phyloP scores from a whole-genome alignment of 2,888 invertebrate species.

The Lissocephala sabroskyi region DNA sequence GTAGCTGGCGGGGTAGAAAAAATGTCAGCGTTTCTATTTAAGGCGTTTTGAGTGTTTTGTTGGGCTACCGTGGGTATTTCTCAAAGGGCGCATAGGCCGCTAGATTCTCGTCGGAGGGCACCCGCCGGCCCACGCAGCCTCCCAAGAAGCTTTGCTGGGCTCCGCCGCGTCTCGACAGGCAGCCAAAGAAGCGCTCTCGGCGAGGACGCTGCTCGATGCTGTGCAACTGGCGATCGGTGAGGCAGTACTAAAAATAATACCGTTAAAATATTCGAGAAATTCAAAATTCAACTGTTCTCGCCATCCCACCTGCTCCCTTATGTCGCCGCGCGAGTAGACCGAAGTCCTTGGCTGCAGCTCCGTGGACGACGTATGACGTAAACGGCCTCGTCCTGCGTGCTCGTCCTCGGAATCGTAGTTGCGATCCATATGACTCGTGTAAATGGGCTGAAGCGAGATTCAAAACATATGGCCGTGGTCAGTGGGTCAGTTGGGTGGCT shows the following conservation, averaged over 20 bases:
- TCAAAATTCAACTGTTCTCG: neutral
- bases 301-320: slow-evolving; percentile 81
- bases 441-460: slow-evolving; percentile 40
- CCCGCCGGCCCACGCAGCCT: slow-evolving; percentile 88
- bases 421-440: slow-evolving; percentile 72
- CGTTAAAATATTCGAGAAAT: neutral
- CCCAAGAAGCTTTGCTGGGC: slow-evolving; percentile 81
- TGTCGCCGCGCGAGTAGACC: slow-evolving; percentile 86
- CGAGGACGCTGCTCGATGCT: slow-evolving; percentile 78
- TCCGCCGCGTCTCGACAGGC: slow-evolving; percentile 78
- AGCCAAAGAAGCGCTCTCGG: slow-evolving; percentile 83
- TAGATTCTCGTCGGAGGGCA: slow-evolving; percentile 91
- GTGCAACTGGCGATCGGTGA: slow-evolving; percentile 90
- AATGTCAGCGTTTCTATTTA: neutral
- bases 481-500: too few relatives aligned
- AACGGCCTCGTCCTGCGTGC: slow-evolving; percentile 80
- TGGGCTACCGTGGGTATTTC: slow-evolving; percentile 79
- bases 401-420: slow-evolving; percentile 88
- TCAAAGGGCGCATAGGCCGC: slow-evolving; percentile 88
- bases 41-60: neutral
- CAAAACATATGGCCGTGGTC: too few relatives aligned
- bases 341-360: slow-evolving; percentile 71
- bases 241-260: slow-evolving; percentile 80
- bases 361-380: slow-evolving; percentile 74
- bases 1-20: slow-evolving; percentile 40